Evolutionary conservation across 2,797 vertebrate genomes (phyloP).

Genomic region (Anguilla megastoma): DNA sequence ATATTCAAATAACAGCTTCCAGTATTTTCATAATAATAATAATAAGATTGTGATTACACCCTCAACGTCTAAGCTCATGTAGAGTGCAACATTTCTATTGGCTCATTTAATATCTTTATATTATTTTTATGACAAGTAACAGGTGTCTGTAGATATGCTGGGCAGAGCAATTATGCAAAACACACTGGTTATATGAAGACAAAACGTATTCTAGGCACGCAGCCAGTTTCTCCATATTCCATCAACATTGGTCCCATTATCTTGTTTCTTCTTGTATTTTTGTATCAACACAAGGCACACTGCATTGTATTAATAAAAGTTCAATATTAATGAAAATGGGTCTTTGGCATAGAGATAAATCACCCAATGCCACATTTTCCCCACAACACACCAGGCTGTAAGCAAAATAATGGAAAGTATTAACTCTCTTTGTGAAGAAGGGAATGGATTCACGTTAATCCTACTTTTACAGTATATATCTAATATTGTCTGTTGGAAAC

Average conservation of each 20-base stretch:
- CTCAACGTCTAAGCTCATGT: background rate
- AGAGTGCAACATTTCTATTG: background rate
- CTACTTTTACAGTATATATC: background rate
- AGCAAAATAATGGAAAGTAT: background rate
- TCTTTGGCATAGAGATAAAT: background rate
- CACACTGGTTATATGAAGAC: background rate
- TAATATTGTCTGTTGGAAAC: background rate
- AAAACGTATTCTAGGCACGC: background rate
- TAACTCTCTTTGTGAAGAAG: background rate
- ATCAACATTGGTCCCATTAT: background rate
- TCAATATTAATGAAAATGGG: background rate
- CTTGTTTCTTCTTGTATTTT: background rate
- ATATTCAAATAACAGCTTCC: background rate
- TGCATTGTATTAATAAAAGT: background rate
- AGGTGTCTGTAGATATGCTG: background rate
- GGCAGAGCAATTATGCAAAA: background rate
- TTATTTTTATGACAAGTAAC: background rate
- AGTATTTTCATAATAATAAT: too few species aligned
- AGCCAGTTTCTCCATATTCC: background rate
- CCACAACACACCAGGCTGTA: background rate
- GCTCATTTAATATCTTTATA: background rate
- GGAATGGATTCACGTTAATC: background rate
- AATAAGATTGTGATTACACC: background rate
- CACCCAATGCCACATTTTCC: background rate
- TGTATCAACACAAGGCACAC: background rate